These are phyloP conservation scores for Coleophora deauratella DNA, from an alignment of 2,888 invertebrate species.

Conservation along the genomic window DNA sequence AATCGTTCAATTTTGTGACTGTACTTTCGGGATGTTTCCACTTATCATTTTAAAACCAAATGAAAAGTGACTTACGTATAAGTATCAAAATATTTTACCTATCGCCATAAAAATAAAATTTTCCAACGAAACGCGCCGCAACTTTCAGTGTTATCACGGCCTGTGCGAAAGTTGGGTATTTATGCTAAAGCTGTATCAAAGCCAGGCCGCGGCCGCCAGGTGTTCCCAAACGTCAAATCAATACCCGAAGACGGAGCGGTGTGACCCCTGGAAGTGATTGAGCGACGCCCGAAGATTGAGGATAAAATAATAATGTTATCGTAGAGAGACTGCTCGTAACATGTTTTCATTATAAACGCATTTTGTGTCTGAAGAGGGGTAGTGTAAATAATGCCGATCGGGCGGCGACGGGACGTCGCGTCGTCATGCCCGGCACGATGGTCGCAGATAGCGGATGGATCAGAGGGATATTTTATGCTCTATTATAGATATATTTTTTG, in stretches of 20 bases:
- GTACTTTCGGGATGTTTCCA: no score
- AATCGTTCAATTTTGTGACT: no score
- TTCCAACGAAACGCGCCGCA: no score
- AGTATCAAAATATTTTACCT: background rate
- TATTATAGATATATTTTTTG: no score
- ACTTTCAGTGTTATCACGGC: no score
- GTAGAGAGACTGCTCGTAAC: no score
- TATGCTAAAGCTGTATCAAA: slow-evolving; percentile 40
- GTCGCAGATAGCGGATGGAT: no score
- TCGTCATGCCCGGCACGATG: no score
- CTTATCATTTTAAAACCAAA: background rate
- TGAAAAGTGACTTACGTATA: background rate
- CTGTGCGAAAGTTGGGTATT: slow-evolving; percentile 19
- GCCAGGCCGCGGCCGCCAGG: slow-evolving; percentile 32
- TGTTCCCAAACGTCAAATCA: slow-evolving; percentile 28
- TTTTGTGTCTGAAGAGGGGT: background rate
- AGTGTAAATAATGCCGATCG: background rate
- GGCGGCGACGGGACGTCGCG: no score
- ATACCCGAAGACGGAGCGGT: slow-evolving; percentile 22
- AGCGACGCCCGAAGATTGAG: background rate
- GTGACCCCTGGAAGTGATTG: slow-evolving; percentile 6
- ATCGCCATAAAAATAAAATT: no score
- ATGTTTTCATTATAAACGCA: no score
- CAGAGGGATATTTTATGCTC: no score
- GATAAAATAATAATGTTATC: background rate